These are phyloP conservation scores for Falco peregrinus DNA, from an alignment of 2,797 vertebrate genomes.

Conservation along the genomic window DNA sequence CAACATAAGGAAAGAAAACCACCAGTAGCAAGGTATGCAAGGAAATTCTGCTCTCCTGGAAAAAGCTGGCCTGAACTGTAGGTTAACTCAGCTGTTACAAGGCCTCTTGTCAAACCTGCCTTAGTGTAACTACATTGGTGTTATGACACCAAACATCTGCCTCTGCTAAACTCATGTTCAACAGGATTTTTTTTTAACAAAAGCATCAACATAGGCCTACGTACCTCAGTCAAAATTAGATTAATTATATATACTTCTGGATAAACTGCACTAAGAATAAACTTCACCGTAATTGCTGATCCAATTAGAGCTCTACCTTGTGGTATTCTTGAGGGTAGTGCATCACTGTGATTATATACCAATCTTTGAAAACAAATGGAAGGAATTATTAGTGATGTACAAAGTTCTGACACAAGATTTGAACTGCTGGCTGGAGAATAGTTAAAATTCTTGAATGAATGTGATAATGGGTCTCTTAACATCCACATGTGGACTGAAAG, in stretches of 20 bases:
- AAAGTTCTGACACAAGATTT: background rate
- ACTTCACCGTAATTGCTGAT: background rate
- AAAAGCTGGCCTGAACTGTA: background rate
- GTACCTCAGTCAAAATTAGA: background rate
- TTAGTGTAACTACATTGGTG: background rate
- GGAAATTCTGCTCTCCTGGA: background rate
- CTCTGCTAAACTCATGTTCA: background rate
- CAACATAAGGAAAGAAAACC: background rate
- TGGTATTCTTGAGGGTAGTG: background rate
- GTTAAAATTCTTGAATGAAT: background rate
- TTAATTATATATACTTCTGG: background rate
- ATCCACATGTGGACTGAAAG: background rate
- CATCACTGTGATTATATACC: background rate
- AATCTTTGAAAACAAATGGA: background rate
- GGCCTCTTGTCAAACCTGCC: background rate
- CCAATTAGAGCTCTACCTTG: background rate
- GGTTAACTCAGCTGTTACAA: background rate
- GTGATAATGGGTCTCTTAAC: background rate
- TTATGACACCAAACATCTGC: background rate
- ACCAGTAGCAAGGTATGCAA: background rate
- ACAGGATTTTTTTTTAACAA: background rate
- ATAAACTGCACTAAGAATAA: slow-evolving; percentile 4
- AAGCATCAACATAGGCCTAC: background rate
- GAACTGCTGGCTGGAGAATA: background rate
- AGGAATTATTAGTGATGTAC: background rate